These are phyloP conservation scores for Atopsyche davidsoni DNA, from an alignment of 1,140 invertebrate genomes.

Conservation along the genomic window DNA sequence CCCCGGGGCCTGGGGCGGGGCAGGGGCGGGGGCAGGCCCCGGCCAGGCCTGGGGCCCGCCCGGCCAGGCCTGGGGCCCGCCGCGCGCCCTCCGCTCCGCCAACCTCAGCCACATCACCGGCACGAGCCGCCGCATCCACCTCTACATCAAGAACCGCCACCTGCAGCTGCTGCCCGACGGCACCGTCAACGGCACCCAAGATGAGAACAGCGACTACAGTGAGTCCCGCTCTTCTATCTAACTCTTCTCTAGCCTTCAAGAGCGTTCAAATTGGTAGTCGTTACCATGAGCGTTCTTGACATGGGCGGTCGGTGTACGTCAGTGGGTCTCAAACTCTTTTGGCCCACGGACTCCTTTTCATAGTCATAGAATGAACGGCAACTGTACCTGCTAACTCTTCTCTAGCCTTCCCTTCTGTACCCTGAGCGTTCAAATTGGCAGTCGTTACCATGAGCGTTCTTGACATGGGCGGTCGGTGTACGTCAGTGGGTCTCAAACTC, in stretches of 20 bases:
- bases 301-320: too few relatives aligned
- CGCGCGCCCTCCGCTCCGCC: constrained; percentile 57
- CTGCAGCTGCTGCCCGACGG: constrained; percentile 72
- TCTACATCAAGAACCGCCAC: constrained; percentile 73
- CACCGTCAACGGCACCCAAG: constrained; percentile 69
- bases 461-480: too few relatives aligned
- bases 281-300: too few relatives aligned
- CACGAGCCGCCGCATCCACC: constrained; percentile 66
- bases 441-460: too few relatives aligned
- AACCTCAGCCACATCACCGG: constrained; percentile 69
- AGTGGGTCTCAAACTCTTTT: too few relatives aligned
- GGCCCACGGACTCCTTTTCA: too few relatives aligned
- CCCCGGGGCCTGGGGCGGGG: constrained; percentile 36
- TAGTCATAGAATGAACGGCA: too few relatives aligned
- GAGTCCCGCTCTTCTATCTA: constrained; percentile 52
- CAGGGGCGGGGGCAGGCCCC: constrained; percentile 41
- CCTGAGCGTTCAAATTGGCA: too few relatives aligned
- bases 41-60: constrained; percentile 40
- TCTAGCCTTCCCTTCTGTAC: too few relatives aligned
- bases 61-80: constrained; percentile 37
- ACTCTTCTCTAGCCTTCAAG: background rate
- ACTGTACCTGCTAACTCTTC: too few relatives aligned
- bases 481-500: too few relatives aligned
- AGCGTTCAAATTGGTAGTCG: too few relatives aligned
- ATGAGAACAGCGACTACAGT: constrained; percentile 73